phyloP scores from a whole-genome alignment of 2,113 vertebrate genomes.

The Sterna hirundo region DNA sequence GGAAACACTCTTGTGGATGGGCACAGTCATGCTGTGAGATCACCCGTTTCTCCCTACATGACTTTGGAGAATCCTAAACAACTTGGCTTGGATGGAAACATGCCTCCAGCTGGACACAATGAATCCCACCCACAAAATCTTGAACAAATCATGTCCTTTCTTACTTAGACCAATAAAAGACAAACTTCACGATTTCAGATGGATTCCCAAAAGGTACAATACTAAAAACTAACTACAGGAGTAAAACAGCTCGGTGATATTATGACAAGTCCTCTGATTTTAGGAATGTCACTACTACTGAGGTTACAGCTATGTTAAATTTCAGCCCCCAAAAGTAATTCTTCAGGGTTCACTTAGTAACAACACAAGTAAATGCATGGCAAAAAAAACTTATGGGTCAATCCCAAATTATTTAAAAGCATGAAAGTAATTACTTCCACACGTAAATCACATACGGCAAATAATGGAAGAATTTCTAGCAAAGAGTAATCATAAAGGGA shows the following conservation, averaged over 20 bases:
- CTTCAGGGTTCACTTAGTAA: not conserved
- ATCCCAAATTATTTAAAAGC: not conserved
- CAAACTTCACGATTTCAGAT: slow-evolving; percentile 9
- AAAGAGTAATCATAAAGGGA: not conserved
- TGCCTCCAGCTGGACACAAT: not conserved
- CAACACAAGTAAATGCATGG: not conserved
- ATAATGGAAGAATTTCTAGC: not conserved
- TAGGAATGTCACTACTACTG: slow-evolving; percentile 11
- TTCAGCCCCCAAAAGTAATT: not conserved
- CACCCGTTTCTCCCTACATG: not conserved
- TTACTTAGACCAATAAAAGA: slow-evolving; percentile 35
- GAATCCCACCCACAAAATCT: not conserved
- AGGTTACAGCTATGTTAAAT: not conserved
- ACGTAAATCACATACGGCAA: not conserved
- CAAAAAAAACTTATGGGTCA: not conserved
- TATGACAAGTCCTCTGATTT: not conserved
- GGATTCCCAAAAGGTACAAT: slow-evolving; percentile 9
- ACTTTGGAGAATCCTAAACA: not conserved
- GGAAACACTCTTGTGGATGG: not conserved
- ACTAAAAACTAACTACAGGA: not conserved
- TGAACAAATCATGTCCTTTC: not conserved
- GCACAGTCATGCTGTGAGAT: not conserved
- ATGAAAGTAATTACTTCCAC: not conserved
- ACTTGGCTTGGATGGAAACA: not conserved
- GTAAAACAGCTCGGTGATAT: not conserved